Percentiles rank a stretch among this genome's conserved stretches.
Conservation (phyloP, 1,140 invertebrate species). For the Aphidius gifuensis region DNA sequence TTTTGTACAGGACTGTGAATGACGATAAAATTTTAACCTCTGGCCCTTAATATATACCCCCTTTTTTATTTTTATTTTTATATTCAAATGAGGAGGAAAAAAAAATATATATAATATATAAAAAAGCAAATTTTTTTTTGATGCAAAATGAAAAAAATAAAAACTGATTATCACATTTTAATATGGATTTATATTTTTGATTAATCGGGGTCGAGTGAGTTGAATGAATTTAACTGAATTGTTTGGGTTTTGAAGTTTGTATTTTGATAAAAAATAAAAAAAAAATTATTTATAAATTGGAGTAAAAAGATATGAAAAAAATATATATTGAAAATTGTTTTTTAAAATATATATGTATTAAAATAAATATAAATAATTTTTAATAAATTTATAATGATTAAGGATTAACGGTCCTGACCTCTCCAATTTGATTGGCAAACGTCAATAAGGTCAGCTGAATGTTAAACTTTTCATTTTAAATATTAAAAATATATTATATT, state of each 20-base stretch:
- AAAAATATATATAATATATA: too few species aligned
- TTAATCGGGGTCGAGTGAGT: constrained; percentile 35
- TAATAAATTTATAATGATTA: constrained; percentile 15
- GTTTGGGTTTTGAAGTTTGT: constrained; percentile 11
- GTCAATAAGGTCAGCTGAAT: constrained; percentile 44
- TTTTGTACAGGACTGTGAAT: constrained; percentile 37
- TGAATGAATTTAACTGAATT: constrained; percentile 9
- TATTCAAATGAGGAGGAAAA: not conserved
- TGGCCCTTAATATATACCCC: not conserved
- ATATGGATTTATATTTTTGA: constrained; percentile 16
- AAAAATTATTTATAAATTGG: not conserved
- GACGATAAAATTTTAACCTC: constrained; percentile 32
- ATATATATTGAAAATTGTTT: too few species aligned
- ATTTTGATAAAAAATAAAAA: not conserved
- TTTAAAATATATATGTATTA: not conserved
- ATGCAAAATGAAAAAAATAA: too few species aligned
- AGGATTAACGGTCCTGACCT: constrained; percentile 39
- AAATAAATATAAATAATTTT: constrained; percentile 7
- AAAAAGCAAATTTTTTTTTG: too few species aligned
- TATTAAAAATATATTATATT: too few species aligned
- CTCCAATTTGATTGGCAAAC: constrained; percentile 44
- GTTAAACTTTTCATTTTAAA: constrained; percentile 33
- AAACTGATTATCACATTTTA: too few species aligned
- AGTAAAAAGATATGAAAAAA: constrained; percentile 11
- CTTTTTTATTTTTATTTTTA: not conserved